Base-by-base conservation (phyloP, 2,888 invertebrate species). In the Stratiomys singularior region DNA sequence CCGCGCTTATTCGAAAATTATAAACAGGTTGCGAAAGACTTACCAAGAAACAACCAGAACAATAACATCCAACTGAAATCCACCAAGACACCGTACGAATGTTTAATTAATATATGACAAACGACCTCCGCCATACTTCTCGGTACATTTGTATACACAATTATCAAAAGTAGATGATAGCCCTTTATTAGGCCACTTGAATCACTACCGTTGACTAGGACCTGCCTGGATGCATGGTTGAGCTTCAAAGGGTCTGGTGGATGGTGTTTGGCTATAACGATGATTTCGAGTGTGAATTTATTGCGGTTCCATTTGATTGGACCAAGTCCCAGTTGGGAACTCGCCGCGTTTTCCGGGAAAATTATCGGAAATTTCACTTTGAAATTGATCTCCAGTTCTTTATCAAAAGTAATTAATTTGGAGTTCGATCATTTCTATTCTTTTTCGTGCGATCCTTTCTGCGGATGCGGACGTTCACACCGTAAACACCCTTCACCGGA, bases 21-120 rank as follows among this genome's bases (percentile, higher is more conserved):
- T 72, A 72, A 72, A 72, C 72, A 72, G 21, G 18, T 72, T 72
- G 18, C 56, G 72, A 72, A 72, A 72, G 56, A 11, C 60, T 46
- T 72, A 58, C 72, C 30, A 25, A 72, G 72, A 72, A 72, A 23
- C 58, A 18, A 58, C 56, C 28, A 72, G 67, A 46, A 67, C 44
- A 44, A 23, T 67, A 67, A 67, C 46, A 64, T 7, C n/a, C 37
- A 37, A 37, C 37, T 37, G 5, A 9, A 37, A 37, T 9, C 37
- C 37, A 25, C 9, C 37, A 37, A 37, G 3, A 37, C 3, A 37
- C 9, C 9, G 37, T 37, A 37, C 9, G 37, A 37, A 5, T 23
- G 18, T 56, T n/a, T 56, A 56, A 56, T 56, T 56, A 60, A 60
- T 23, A 23, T 60, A 11, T 21, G 21, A 60, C 25, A 60, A 60